A percentile compares a stretch with the other conserved stretches of the same genome.
phyloP scores from a whole-genome alignment of 2,797 vertebrate genomes.

The Danio tinwini region DNA sequence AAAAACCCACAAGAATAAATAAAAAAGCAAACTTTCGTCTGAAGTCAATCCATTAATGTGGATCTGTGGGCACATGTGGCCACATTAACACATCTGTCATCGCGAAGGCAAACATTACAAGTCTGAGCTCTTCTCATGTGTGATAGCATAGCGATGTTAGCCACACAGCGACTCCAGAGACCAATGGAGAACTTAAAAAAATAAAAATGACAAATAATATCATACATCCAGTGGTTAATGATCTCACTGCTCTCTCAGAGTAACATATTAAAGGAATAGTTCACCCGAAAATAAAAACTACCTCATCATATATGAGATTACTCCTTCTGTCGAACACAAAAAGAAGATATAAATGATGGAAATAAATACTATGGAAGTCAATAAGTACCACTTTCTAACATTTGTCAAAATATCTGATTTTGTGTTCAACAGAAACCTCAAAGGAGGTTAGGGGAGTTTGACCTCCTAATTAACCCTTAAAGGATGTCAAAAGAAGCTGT shows the following conservation, averaged over 20 bases:
- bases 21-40: not conserved
- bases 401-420: no score
- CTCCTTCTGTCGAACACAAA: no score
- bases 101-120: not conserved
- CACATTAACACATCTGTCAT: conserved; percentile 36
- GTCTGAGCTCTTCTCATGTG: conserved; percentile 26
- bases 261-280: not conserved
- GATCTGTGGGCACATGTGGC: conserved; percentile 7
- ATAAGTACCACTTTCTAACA: no score
- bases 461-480: no score
- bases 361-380: no score
- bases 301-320: no score
- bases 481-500: no score
- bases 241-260: not conserved
- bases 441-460: no score
- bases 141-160: not conserved
- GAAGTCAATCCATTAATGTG: not conserved
- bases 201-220: not conserved
- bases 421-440: no score
- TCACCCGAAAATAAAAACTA: no score
- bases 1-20: conserved; percentile 14
- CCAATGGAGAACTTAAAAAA: not conserved
- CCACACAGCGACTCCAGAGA: not conserved
- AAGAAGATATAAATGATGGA: no score
- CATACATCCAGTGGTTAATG: not conserved